Evolutionary conservation across 2,888 invertebrate species (phyloP), one percentile per base, ranked within the genome.

Genomic region (Lithodes maja): DNA sequence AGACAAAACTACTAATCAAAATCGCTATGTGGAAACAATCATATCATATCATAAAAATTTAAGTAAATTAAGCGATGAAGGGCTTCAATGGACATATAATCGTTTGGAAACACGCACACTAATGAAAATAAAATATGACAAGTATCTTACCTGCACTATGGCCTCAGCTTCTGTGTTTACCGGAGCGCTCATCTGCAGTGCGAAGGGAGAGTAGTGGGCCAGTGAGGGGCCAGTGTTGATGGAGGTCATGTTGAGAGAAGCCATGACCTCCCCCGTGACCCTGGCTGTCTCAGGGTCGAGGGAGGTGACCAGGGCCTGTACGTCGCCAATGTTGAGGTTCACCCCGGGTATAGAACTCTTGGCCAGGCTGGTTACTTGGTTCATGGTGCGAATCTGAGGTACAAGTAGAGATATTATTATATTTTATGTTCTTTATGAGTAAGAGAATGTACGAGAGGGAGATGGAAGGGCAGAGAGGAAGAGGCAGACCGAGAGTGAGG

Each of bases 101-200:
- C 33, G 33, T 33, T 33, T 33, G 33, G 33, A 33, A 33, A 33
- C 33, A 33, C 33, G 33, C 33, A 33, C 33, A 33, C 33, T 33
- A 33, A 33, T 33, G 33, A 33, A 33, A 33, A 33, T 33, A 33
- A 33, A 33, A 33, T 33, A 80, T 9, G 79, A 69, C 2, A 2
- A 33, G 50, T 50, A 50, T n/a, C 83, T n/a, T 77, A 91, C 92
- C 82, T 93, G 92, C 2, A 93, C 92, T 83, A 94, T 93, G 1
- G 93, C 93, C 92, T 94, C 92, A 5, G 92, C 93, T 61, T 93
- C 90, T 68, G 92, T 92, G 53, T 92, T 92, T 17, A 93, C 83
- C 2, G 93, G 92, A 1, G 92, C 92, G 17, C 93, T 92, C 86
- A 93, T 92, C 88, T 93, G 92, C 1, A 92, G 89, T 9, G 92